phyloP scores from a whole-genome alignment of 2,888 invertebrate species.

The Crematogaster levior region DNA sequence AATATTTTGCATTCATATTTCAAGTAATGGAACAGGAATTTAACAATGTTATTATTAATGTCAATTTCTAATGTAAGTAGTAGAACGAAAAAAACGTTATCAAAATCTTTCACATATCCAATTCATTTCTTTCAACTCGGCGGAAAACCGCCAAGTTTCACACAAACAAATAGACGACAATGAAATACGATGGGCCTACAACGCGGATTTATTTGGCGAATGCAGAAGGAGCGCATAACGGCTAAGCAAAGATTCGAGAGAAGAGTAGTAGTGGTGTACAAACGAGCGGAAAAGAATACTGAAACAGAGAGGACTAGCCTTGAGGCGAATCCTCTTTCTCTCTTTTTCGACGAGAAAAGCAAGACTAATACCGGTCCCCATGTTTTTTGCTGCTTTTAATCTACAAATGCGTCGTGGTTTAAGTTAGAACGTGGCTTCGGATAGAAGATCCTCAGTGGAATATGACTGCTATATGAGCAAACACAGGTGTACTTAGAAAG shows the following conservation, averaged over 20 bases:
- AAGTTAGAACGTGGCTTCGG: neutral
- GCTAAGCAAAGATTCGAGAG: conserved; percentile 24
- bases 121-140: neutral
- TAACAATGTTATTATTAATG: neutral
- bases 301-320: conserved; percentile 9
- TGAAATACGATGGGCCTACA: conserved; percentile 11
- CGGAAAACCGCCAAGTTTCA: neutral
- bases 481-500: neutral
- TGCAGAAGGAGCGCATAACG: conserved; percentile 3
- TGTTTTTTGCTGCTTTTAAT: conserved; percentile 55
- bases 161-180: conserved; percentile 1
- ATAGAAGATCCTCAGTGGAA: neutral
- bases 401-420: conserved; percentile 53
- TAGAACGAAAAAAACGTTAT: neutral
- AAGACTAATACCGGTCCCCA: conserved; percentile 30
- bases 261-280: neutral
- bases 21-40: neutral
- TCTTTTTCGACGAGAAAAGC: conserved; percentile 1
- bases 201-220: conserved; percentile 32
- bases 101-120: neutral
- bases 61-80: neutral
- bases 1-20: neutral
- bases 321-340: conserved; percentile 21
- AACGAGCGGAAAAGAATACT: conserved; percentile 35
- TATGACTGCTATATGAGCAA: conserved; percentile 1